Evolutionary conservation across 2,888 invertebrate genomes (phyloP).

Genomic region (Sarcophaga carnaria): DNA sequence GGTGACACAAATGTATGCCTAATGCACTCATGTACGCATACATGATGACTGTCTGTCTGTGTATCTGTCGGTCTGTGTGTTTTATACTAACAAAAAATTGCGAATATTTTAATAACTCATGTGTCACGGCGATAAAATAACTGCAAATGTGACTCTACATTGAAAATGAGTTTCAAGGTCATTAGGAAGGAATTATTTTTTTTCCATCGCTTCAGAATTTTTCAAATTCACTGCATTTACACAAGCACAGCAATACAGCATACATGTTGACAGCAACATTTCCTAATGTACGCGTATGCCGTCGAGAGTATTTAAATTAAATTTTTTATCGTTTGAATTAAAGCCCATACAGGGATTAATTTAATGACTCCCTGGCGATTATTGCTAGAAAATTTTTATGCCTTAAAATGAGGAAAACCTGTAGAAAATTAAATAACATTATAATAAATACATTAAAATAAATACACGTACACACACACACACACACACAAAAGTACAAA

Average conservation of each 20-base stretch:
- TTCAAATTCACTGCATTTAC: background rate
- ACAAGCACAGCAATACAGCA: too few species aligned
- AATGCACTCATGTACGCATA: too few species aligned
- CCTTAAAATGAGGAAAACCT: too few species aligned
- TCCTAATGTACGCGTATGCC: background rate
- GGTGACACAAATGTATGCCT: too few species aligned
- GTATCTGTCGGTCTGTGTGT: too few species aligned
- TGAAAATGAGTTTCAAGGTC: conserved; percentile 31
- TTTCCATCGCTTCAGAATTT: background rate
- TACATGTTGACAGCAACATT: too few species aligned
- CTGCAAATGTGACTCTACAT: background rate
- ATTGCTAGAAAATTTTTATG: too few species aligned
- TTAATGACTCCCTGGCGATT: background rate
- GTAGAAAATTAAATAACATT: too few species aligned
- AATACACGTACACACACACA: too few species aligned
- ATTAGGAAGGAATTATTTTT: background rate
- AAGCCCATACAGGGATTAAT: background rate
- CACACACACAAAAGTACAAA: too few species aligned
- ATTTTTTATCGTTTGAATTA: background rate
- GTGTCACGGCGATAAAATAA: conserved; percentile 4
- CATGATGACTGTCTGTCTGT: too few species aligned
- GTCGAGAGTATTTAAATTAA: background rate
- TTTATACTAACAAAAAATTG: conserved; percentile 19
- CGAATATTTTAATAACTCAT: conserved; percentile 37
- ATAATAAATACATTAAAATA: too few species aligned